These are phyloP conservation scores for Melanophora roralis DNA, from an alignment of 2,888 invertebrate species.

Conservation along the genomic window DNA sequence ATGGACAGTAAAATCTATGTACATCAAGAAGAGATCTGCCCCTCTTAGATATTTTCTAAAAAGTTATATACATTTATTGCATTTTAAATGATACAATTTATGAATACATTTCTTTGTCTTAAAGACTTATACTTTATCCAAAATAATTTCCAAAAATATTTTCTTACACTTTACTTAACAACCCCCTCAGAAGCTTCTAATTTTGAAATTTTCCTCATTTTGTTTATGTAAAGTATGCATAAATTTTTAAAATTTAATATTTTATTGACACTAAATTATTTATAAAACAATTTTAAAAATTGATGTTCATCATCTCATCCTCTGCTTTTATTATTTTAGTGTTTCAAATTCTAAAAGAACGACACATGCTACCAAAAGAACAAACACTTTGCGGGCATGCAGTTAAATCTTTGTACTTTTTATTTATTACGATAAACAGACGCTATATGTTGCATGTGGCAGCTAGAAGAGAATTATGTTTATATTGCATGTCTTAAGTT, in stretches of 20 bases:
- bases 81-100: not conserved
- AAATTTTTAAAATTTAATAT: not conserved
- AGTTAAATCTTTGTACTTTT: constrained; percentile 1
- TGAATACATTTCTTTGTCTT: not conserved
- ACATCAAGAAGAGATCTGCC: not conserved
- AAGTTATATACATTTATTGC: not conserved
- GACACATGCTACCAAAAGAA: constrained; percentile 31
- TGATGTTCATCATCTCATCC: not conserved
- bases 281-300: not conserved
- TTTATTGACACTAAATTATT: constrained; percentile 28
- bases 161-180: not conserved
- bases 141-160: not conserved
- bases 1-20: not conserved
- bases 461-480: constrained; percentile 14
- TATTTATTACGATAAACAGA: not conserved
- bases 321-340: not conserved
- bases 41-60: not conserved
- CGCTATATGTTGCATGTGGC: constrained; percentile 21
- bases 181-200: not conserved
- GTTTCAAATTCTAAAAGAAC: not conserved
- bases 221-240: not conserved
- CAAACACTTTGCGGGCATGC: constrained; percentile 10
- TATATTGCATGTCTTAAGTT: constrained; percentile 11
- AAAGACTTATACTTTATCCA: not conserved
- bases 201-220: not conserved